A percentile compares a stretch with the other conserved stretches of the same genome.
Evolutionary conservation across 1,140 invertebrate genomes (phyloP).

Genomic region (Tetraneura akinire): DNA sequence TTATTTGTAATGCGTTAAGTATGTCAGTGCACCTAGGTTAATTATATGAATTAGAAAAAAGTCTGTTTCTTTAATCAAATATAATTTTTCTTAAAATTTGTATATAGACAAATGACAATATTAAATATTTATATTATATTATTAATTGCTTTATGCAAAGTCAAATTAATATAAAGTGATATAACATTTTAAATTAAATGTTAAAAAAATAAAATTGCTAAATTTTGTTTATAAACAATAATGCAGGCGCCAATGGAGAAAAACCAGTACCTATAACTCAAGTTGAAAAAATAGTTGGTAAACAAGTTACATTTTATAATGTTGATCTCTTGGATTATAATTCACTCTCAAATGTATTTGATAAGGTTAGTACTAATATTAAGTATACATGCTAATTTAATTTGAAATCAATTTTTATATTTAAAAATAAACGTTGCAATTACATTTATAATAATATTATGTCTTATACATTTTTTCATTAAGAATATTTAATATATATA

Average conservation of each 20-base stretch:
- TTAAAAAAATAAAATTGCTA: too few relatives aligned
- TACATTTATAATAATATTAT: neutral
- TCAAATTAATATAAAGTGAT: too few relatives aligned
- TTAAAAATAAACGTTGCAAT: neutral
- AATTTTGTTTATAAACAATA: neutral
- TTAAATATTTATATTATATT: too few relatives aligned
- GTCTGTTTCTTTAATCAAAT: too few relatives aligned
- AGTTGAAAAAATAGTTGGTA: constrained; percentile 80
- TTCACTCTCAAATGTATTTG: constrained; percentile 72
- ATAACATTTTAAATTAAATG: too few relatives aligned
- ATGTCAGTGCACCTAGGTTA: too few relatives aligned
- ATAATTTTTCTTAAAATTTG: too few relatives aligned
- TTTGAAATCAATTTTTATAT: neutral
- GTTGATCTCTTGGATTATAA: constrained; percentile 74
- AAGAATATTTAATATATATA: neutral
- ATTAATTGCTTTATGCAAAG: too few relatives aligned
- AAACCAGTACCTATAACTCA: constrained; percentile 78
- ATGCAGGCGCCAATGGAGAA: constrained; percentile 60
- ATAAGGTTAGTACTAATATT: constrained; percentile 64
- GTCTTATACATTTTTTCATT: neutral
- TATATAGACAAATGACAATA: too few relatives aligned
- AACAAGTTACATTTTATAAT: constrained; percentile 73
- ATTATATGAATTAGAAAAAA: too few relatives aligned
- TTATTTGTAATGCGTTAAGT: too few relatives aligned
- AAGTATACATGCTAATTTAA: neutral